These are phyloP conservation scores for Pungitius pungitius DNA, from an alignment of 2,113 vertebrate genomes.

Conservation along the genomic window DNA sequence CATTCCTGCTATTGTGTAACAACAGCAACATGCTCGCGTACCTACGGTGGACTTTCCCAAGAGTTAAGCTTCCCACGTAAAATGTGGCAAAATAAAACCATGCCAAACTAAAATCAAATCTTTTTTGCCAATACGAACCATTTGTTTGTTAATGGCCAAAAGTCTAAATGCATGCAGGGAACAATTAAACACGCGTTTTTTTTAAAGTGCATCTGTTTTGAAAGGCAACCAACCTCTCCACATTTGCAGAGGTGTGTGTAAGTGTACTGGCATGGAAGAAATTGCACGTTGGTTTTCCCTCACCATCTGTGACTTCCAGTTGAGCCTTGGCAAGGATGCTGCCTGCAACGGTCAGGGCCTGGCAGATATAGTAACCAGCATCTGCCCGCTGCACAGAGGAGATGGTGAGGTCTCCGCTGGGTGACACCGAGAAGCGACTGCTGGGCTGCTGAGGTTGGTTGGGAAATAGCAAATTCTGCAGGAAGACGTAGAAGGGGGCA, in stretches of 20 bases:
- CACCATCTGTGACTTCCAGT: constrained; percentile 98
- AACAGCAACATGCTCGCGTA: not conserved
- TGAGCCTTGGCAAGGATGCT: constrained; percentile 99
- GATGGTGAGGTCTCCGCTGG: constrained; percentile 93
- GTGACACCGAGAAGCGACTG: constrained; percentile 93
- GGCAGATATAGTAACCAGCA: constrained; percentile 97
- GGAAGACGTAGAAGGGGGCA: constrained; percentile 48
- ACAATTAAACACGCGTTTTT: not conserved
- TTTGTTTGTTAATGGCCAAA: not conserved
- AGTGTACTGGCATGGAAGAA: constrained; percentile 38
- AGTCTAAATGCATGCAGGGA: not conserved
- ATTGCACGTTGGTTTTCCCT: constrained; percentile 58
- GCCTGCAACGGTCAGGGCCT: constrained; percentile 96
- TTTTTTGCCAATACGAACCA: not conserved
- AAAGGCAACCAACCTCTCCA: constrained; percentile 4
- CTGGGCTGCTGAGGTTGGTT: constrained; percentile 96
- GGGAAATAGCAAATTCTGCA: constrained; percentile 96
- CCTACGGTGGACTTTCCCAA: constrained; percentile 13
- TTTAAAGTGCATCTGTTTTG: constrained; percentile 2
- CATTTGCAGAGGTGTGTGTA: constrained; percentile 13
- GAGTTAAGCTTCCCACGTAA: constrained; percentile 40
- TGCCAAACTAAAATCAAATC: constrained; percentile 5
- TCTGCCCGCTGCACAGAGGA: constrained; percentile 91
- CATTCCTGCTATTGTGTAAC: constrained; percentile 7
- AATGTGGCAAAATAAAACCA: constrained; percentile 8